These are phyloP conservation scores for Poecilia wingei DNA, from an alignment of 2,797 vertebrate genomes.

Conservation along the genomic window DNA sequence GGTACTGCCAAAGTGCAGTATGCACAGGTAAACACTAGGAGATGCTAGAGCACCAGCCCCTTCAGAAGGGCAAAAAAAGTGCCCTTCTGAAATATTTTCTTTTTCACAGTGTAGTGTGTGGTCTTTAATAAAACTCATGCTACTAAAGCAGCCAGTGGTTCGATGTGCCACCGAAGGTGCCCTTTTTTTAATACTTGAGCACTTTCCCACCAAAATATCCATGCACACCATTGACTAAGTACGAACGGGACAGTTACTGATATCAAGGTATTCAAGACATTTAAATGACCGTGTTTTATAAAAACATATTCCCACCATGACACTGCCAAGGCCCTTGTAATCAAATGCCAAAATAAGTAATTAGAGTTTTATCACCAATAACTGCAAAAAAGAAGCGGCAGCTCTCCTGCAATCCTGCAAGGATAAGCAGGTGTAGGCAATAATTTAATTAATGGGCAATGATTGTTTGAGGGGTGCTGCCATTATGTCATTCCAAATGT, in stretches of 20 bases:
- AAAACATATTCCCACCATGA: background rate
- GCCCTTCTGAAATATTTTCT: too few species aligned
- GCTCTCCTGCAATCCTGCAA: background rate
- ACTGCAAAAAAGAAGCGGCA: background rate
- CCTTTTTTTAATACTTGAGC: too few species aligned
- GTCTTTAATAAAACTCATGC: too few species aligned
- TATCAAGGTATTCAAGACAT: background rate
- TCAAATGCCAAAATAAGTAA: background rate
- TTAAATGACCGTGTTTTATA: background rate
- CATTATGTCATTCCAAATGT: background rate
- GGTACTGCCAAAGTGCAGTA: background rate
- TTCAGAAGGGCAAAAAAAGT: too few species aligned
- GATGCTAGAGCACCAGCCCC: too few species aligned
- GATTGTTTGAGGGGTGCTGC: background rate
- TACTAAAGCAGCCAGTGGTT: too few species aligned
- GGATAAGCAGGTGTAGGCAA: background rate
- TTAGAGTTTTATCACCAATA: background rate
- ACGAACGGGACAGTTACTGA: background rate
- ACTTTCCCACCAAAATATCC: too few species aligned
- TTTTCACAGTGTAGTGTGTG: too few species aligned
- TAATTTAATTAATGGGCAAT: background rate
- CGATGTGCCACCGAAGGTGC: too few species aligned
- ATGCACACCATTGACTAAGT: too few species aligned
- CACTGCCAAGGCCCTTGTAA: background rate
- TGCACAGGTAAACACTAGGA: too few species aligned